A percentile compares a stretch with the other conserved stretches of the same genome.
phyloP scores from a whole-genome alignment of 2,113 vertebrate genomes.

The Pyrgilauda ruficollis region DNA sequence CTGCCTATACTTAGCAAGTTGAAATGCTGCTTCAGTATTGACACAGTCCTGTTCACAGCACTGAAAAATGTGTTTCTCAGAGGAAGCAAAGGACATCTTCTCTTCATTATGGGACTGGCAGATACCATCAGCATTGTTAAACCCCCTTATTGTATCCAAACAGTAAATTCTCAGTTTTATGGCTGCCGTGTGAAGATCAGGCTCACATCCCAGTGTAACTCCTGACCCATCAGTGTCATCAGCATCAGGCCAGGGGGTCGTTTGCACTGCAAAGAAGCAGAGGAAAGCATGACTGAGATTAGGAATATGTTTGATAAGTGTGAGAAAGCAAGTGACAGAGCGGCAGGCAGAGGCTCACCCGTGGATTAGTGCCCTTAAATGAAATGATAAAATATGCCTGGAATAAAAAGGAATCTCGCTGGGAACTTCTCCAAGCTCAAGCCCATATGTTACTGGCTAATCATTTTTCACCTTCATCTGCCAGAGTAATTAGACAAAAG shows the following conservation, averaged over 20 bases:
- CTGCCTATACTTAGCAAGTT: neutral
- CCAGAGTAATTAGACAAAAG: slow-evolving; percentile 58
- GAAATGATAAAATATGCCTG: slow-evolving; percentile 58
- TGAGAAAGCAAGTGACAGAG: neutral
- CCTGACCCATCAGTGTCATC: neutral
- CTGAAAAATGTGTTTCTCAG: neutral
- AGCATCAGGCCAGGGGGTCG: neutral
- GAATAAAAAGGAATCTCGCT: slow-evolving; percentile 18
- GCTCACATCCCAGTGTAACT: neutral
- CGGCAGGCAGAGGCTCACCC: slow-evolving; percentile 1
- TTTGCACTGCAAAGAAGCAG: slow-evolving; percentile 14
- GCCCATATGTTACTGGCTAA: slow-evolving; percentile 63
- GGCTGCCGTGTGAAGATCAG: slow-evolving; percentile 10
- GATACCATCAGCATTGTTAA: neutral
- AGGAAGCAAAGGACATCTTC: neutral
- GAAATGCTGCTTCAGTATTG: neutral
- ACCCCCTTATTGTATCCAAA: neutral
- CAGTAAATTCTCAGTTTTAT: slow-evolving; percentile 38
- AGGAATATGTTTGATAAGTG: neutral
- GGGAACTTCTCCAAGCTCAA: slow-evolving; percentile 47
- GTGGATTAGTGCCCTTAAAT: slow-evolving; percentile 38
- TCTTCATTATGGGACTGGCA: neutral
- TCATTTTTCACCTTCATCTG: slow-evolving; percentile 55
- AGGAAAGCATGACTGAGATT: neutral
- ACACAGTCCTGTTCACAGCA: neutral